Evolutionary conservation across 2,888 invertebrate species (phyloP).

Genomic region (Agrotis segetum): DNA sequence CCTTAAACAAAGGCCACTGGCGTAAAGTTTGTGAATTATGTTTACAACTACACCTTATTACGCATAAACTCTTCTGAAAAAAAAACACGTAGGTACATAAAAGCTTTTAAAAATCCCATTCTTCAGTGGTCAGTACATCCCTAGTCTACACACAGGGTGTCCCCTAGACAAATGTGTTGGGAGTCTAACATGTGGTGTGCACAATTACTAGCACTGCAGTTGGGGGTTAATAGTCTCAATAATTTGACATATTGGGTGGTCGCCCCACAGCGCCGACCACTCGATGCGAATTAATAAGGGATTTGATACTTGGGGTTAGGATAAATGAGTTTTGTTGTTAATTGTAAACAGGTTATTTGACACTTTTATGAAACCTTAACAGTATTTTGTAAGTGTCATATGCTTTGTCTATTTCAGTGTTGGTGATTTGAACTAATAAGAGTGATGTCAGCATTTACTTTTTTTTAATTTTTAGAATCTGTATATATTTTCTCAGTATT

Average conservation of each 20-base stretch:
- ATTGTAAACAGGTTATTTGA: constrained; percentile 22
- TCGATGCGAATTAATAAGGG: constrained; percentile 45
- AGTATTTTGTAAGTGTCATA: neutral
- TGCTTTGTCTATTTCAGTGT: neutral
- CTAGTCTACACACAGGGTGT: constrained; percentile 62
- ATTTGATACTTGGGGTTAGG: constrained; percentile 47
- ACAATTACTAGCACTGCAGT: constrained; percentile 60
- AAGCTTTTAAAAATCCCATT: neutral
- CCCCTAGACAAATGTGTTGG: constrained; percentile 62
- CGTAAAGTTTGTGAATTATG: no score
- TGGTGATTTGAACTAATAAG: neutral
- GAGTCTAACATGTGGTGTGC: constrained; percentile 60
- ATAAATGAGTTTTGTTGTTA: constrained; percentile 25
- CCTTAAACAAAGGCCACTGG: no score
- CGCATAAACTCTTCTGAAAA: neutral
- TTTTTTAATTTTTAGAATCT: no score
- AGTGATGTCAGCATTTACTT: no score
- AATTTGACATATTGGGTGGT: constrained; percentile 77
- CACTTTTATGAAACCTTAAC: neutral
- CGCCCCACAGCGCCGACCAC: constrained; percentile 26
- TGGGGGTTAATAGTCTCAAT: constrained; percentile 71
- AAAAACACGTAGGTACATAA: neutral
- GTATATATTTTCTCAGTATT: no score
- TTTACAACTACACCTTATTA: no score
- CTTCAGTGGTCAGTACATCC: constrained; percentile 39